Evolutionary conservation across 2,888 invertebrate genomes (phyloP).

Genomic region (Plutella xylostella): DNA sequence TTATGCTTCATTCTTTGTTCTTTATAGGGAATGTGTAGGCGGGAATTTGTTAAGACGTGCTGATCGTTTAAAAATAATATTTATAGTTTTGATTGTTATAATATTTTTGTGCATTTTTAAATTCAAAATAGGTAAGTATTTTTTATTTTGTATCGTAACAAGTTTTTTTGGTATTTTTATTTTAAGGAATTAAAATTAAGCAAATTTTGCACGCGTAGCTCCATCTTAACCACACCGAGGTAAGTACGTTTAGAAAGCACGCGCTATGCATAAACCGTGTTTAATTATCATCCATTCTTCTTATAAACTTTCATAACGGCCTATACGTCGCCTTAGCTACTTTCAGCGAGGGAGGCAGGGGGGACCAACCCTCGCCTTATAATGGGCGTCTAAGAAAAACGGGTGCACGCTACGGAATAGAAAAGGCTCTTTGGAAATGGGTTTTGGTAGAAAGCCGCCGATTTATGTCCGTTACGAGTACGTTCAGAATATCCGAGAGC

Average conservation of each 20-base stretch:
- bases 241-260: slow-evolving; percentile 58
- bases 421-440: slow-evolving; percentile 68
- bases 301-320: slow-evolving; percentile 70
- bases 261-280: slow-evolving; percentile 55
- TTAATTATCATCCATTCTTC: slow-evolving; percentile 70
- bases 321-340: slow-evolving; percentile 69
- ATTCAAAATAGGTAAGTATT: too few species aligned
- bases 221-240: too few species aligned
- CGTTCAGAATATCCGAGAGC: slow-evolving; percentile 64
- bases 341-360: slow-evolving; percentile 33
- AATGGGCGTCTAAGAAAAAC: slow-evolving; percentile 68
- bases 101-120: too few species aligned
- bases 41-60: too few species aligned
- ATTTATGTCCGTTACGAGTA: slow-evolving; percentile 66
- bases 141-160: too few species aligned
- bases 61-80: too few species aligned
- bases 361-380: slow-evolving; percentile 41
- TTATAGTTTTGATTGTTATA: too few species aligned
- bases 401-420: slow-evolving; percentile 67
- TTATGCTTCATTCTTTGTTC: too few species aligned
- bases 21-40: too few species aligned
- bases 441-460: slow-evolving; percentile 68
- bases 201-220: too few species aligned
- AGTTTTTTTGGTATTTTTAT: too few species aligned
- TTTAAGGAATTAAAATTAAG: too few species aligned